Evolutionary conservation across 92 coral and sea anemone species (phyloP).

Genomic region (Hydrozoanthus gracilis): DNA sequence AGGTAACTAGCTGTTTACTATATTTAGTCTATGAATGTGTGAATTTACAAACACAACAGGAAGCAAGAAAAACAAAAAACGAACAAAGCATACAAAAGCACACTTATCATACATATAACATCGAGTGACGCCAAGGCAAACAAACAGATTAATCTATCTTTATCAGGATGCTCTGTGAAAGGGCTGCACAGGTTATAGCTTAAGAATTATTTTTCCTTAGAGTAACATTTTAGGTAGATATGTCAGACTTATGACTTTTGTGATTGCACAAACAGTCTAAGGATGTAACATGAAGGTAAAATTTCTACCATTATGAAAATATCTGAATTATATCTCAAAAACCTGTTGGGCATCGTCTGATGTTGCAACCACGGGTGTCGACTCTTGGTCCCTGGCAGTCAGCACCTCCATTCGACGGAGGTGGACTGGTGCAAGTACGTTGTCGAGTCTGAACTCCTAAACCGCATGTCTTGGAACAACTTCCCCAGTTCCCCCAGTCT

Average conservation of each 20-base stretch:
- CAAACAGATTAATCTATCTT: too few species aligned
- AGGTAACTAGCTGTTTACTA: too few species aligned
- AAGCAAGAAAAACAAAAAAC: too few species aligned
- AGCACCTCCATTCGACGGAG: not conserved
- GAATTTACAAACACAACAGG: too few species aligned
- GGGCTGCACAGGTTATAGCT: not conserved
- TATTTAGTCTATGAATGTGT: too few species aligned
- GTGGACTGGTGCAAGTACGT: not conserved
- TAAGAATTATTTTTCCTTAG: not conserved
- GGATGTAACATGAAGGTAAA: not conserved
- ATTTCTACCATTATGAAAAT: not conserved
- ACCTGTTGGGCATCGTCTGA: not conserved
- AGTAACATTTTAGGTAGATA: not conserved
- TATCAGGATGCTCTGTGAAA: too few species aligned
- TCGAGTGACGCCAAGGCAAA: too few species aligned
- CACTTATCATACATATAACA: too few species aligned
- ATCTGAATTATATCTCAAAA: not conserved
- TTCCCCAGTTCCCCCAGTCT: not conserved
- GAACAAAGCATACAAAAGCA: too few species aligned
- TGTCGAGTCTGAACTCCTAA: not conserved
- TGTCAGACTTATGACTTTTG: not conserved
- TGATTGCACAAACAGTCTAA: too few species aligned
- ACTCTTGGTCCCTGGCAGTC: not conserved
- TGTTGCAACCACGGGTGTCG: not conserved
- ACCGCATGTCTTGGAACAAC: conserved; percentile 3